Conservation (phyloP, 2,888 invertebrate genomes). For the Drosophila prolongata region DNA sequence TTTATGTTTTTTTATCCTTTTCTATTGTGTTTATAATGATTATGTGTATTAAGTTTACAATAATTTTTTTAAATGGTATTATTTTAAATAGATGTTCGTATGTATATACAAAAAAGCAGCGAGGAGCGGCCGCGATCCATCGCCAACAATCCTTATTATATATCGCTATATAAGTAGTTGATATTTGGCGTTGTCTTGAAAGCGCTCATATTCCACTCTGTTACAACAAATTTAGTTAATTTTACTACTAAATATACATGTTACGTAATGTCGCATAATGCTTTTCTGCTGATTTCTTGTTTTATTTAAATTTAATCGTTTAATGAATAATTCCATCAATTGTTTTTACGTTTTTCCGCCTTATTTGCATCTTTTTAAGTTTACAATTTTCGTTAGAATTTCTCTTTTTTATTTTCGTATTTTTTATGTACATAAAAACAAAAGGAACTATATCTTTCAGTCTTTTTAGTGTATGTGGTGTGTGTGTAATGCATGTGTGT, state of each 20-base stretch:
- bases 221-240: constrained; percentile 69
- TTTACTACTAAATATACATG: constrained; percentile 66
- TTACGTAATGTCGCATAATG: constrained; percentile 54
- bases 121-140: constrained; percentile 23
- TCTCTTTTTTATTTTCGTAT: constrained; percentile 47
- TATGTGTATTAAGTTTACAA: constrained; percentile 44
- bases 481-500: constrained; percentile 51
- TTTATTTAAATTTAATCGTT: constrained; percentile 63
- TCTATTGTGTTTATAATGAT: constrained; percentile 44
- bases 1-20: constrained; percentile 56
- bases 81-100: constrained; percentile 39
- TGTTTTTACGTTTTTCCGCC: constrained; percentile 75
- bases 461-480: constrained; percentile 82
- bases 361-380: constrained; percentile 54
- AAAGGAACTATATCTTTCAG: constrained; percentile 85
- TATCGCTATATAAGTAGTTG: constrained; percentile 56
- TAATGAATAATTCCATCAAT: constrained; percentile 80
- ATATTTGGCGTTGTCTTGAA: constrained; percentile 40
- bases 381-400: constrained; percentile 72
- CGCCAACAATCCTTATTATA: constrained; percentile 47
- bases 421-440: constrained; percentile 84
- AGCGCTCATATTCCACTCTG: constrained; percentile 46
- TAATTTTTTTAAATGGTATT: constrained; percentile 40
- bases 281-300: constrained; percentile 47
- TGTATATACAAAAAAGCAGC: constrained; percentile 62